Conservation (phyloP, 2,888 invertebrate genomes). For the Morinoia aosen region DNA sequence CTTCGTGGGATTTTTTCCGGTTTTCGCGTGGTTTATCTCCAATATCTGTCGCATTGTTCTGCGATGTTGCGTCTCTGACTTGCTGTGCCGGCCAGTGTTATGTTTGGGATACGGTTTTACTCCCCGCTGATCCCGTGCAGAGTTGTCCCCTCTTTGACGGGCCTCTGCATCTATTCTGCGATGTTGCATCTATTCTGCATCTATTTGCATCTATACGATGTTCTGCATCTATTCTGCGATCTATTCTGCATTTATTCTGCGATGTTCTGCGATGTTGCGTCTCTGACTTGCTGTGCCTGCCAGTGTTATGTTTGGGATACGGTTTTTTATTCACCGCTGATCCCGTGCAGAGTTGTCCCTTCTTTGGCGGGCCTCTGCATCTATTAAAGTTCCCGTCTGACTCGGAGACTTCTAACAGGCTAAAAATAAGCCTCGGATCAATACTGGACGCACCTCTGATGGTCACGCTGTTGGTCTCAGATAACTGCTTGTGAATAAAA, state of each 20-base stretch:
- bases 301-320: no score
- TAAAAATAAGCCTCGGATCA: slow-evolving; percentile 28
- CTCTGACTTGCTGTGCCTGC: no score
- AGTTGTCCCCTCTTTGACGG: neutral
- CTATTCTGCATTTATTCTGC: no score
- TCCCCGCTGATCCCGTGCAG: neutral
- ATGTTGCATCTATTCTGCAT: no score
- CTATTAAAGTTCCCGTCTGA: slow-evolving; percentile 8
- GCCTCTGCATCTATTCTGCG: neutral
- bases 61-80: neutral
- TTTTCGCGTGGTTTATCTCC: neutral
- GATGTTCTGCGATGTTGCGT: no score
- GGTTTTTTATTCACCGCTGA: neutral
- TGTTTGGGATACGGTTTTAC: neutral
- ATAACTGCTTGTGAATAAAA: neutral
- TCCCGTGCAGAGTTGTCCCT: neutral
- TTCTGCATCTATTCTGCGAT: no score
- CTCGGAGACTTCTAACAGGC: slow-evolving; percentile 22
- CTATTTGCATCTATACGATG: no score
- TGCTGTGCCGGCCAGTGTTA: neutral
- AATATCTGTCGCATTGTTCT: neutral
- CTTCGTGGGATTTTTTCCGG: neutral
- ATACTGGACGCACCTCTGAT: slow-evolving; percentile 19
- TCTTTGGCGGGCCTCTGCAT: neutral
- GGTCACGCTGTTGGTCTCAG: neutral